Conservation (phyloP, 2,113 vertebrate genomes). For the Muntiacus reevesi region DNA sequence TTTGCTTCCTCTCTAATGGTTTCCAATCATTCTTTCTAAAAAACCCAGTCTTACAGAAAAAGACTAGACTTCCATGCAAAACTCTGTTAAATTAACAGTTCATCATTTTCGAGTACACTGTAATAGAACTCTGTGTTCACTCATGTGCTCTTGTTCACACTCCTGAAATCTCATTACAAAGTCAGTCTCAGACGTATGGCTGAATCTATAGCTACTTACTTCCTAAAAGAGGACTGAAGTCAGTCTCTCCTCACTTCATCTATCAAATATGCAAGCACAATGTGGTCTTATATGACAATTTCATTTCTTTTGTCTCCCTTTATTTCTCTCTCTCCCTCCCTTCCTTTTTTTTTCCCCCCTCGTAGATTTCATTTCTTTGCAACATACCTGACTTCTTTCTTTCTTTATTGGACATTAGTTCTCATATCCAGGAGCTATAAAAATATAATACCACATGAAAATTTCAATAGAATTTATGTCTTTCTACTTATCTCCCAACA, state of each 20-base stretch:
- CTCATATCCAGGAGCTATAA: neutral
- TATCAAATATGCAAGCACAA: constrained; percentile 12
- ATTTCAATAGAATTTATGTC: neutral
- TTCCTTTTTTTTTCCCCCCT: neutral
- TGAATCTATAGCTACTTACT: constrained; percentile 10
- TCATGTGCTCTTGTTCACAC: neutral
- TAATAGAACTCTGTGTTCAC: constrained; percentile 19
- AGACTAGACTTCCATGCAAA: constrained; percentile 46
- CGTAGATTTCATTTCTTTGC: neutral
- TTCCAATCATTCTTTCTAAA: constrained; percentile 46
- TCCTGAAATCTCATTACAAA: constrained; percentile 50
- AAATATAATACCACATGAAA: neutral
- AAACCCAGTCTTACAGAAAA: constrained; percentile 37
- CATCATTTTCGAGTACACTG: constrained; percentile 22
- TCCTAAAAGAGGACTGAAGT: neutral
- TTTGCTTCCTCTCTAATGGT: constrained; percentile 17
- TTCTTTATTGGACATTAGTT: neutral
- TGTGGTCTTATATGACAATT: neutral
- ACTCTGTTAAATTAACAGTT: constrained; percentile 56
- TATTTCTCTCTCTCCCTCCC: neutral
- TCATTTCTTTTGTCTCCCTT: neutral
- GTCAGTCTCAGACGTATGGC: constrained; percentile 18
- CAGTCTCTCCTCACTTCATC: neutral
- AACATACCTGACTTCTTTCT: neutral
- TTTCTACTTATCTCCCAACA: neutral